A percentile compares a stretch with the other conserved stretches of the same genome.
phyloP scores from a whole-genome alignment of 2,797 vertebrate genomes.

The Hybognathus amarus region DNA sequence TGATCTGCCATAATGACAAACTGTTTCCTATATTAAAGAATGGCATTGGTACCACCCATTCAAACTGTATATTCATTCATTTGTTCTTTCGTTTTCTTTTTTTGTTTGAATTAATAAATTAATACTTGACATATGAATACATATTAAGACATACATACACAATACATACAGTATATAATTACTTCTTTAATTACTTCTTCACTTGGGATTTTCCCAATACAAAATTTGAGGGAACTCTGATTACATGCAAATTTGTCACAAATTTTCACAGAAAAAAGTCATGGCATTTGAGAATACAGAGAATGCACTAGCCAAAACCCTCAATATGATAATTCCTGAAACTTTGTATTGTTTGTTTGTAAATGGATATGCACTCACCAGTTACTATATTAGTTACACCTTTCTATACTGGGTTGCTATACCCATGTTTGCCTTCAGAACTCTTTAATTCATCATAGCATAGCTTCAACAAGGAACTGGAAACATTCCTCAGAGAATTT shows the following conservation, averaged over 20 bases:
- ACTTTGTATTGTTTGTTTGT: background rate
- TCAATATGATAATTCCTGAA: background rate
- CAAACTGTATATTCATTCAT: background rate
- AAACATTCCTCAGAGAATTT: too few species aligned
- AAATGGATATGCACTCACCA: background rate
- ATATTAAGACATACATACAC: background rate
- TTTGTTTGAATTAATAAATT: background rate
- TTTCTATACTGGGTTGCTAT: too few species aligned
- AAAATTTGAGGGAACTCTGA: background rate
- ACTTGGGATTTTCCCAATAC: background rate
- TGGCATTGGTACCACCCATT: background rate
- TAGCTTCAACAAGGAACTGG: too few species aligned
- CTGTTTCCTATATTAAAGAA: background rate
- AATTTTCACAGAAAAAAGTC: too few species aligned
- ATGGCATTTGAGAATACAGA: background rate
- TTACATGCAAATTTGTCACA: background rate
- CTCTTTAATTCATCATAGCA: background rate
- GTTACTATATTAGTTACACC: background rate
- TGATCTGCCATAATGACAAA: background rate
- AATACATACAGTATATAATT: background rate
- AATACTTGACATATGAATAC: background rate
- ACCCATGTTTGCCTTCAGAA: background rate
- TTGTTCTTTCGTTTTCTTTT: background rate
- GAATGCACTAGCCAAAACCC: background rate
- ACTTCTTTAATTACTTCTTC: background rate